Evolutionary conservation across 1,140 invertebrate species (phyloP).

Genomic region (Capitella teleta): DNA sequence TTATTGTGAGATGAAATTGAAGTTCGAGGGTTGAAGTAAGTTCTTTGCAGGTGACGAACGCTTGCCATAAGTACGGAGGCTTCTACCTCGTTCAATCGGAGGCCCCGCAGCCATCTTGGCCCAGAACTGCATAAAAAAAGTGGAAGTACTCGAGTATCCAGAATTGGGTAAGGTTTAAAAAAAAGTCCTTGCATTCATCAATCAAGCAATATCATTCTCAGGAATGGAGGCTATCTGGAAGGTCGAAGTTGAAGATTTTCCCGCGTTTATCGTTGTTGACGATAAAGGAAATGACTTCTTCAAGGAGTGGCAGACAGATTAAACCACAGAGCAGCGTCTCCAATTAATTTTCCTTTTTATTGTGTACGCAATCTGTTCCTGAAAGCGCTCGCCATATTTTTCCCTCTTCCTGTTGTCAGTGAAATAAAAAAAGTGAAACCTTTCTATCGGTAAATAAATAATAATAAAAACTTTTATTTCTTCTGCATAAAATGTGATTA

Average conservation of each 20-base stretch:
- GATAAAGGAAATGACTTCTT: slow-evolving; percentile 45
- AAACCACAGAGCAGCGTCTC: no score
- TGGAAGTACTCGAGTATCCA: slow-evolving; percentile 41
- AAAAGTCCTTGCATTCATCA: background rate
- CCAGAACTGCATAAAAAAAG: slow-evolving; percentile 43
- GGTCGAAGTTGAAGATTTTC: slow-evolving; percentile 41
- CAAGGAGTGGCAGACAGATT: slow-evolving; percentile 41
- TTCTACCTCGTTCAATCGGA: slow-evolving; percentile 43
- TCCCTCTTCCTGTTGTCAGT: no score
- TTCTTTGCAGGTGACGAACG: slow-evolving; percentile 38
- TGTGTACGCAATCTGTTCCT: no score
- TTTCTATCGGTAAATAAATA: no score
- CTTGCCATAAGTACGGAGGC: slow-evolving; percentile 41
- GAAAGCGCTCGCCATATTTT: no score
- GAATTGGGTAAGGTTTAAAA: slow-evolving; percentile 36
- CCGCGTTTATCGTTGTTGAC: slow-evolving; percentile 43
- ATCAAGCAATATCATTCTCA: slow-evolving; percentile 11
- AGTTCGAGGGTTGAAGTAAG: no score
- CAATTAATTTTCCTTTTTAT: background rate
- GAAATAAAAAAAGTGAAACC: no score
- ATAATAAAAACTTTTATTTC: no score
- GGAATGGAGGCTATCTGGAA: slow-evolving; percentile 44
- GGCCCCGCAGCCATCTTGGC: slow-evolving; percentile 43
- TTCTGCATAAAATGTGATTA: no score
- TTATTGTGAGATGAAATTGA: no score